Evolutionary conservation across 2,888 invertebrate species (phyloP).

Genomic region (Myathropa florea): DNA sequence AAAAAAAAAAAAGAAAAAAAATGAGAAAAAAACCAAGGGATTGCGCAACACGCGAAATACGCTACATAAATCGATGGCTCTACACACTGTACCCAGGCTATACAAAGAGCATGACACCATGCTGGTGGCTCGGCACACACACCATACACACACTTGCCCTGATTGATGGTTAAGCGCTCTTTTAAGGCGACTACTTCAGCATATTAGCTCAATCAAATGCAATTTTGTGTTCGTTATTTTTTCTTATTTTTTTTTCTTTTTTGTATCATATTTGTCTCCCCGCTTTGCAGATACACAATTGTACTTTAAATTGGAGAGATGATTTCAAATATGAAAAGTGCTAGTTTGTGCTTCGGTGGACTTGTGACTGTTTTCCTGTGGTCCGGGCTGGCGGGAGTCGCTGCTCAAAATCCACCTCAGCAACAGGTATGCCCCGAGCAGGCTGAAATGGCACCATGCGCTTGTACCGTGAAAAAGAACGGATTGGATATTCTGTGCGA

Average conservation of each 20-base stretch:
- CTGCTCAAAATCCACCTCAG: slow-evolving; percentile 75
- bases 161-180: slow-evolving; percentile 32
- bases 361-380: slow-evolving; percentile 33
- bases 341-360: slow-evolving; percentile 34
- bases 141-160: neutral
- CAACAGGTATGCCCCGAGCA: slow-evolving; percentile 89
- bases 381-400: slow-evolving; percentile 38
- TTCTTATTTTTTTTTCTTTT: neutral
- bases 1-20: slow-evolving; percentile 5
- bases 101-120: slow-evolving; percentile 13
- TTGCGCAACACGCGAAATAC: slow-evolving; percentile 53
- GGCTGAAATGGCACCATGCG: slow-evolving; percentile 89
- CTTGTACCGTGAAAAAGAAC: slow-evolving; percentile 92
- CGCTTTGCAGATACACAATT: slow-evolving; percentile 49
- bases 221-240: slow-evolving; percentile 16
- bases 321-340: slow-evolving; percentile 58
- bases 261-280: neutral
- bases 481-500: slow-evolving; percentile 94
- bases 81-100: neutral
- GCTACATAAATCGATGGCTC: slow-evolving; percentile 46
- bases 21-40: neutral
- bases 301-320: slow-evolving; percentile 48
- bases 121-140: slow-evolving; percentile 7
- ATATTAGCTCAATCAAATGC: slow-evolving; percentile 47
- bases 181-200: slow-evolving; percentile 36